Percentiles rank a stretch among this genome's conserved stretches.
Evolutionary conservation across 35 echinoderm and acorn worm genomes (phyloP).

Genomic region (Lytechinus pictus): DNA sequence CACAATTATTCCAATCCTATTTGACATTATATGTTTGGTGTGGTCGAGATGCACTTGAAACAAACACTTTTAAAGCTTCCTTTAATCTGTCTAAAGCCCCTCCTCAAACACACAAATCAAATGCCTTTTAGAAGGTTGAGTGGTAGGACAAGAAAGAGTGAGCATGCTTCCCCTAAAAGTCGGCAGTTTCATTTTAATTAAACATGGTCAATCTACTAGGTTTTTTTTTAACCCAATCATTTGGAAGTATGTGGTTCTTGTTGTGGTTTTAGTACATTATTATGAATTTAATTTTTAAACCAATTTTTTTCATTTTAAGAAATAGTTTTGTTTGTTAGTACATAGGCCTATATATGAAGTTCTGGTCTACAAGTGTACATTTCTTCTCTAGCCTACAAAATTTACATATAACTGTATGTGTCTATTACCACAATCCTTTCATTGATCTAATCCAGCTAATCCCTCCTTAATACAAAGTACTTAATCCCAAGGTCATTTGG

Average conservation of each 20-base stretch:
- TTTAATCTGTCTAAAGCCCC: background rate
- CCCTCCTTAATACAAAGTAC: background rate
- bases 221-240: background rate
- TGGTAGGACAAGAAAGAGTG: background rate
- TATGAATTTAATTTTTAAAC: too few relatives aligned
- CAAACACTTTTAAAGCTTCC: background rate
- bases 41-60: background rate
- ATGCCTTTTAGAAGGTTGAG: background rate
- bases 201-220: background rate
- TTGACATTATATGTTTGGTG: background rate
- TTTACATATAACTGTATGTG: background rate
- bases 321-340: too few relatives aligned
- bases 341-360: too few relatives aligned
- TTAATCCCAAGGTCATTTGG: background rate
- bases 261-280: too few relatives aligned
- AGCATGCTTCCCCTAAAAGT: background rate
- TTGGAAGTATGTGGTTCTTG: background rate
- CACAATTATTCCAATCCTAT: background rate
- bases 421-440: background rate
- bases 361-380: too few relatives aligned
- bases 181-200: background rate
- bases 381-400: too few relatives aligned
- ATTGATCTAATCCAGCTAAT: background rate
- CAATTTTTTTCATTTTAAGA: too few relatives aligned
- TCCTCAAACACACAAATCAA: background rate